Evolutionary conservation across 2,888 invertebrate species (phyloP), one percentile per base, ranked within the genome.

Genomic region (Eurytoma californica): DNA sequence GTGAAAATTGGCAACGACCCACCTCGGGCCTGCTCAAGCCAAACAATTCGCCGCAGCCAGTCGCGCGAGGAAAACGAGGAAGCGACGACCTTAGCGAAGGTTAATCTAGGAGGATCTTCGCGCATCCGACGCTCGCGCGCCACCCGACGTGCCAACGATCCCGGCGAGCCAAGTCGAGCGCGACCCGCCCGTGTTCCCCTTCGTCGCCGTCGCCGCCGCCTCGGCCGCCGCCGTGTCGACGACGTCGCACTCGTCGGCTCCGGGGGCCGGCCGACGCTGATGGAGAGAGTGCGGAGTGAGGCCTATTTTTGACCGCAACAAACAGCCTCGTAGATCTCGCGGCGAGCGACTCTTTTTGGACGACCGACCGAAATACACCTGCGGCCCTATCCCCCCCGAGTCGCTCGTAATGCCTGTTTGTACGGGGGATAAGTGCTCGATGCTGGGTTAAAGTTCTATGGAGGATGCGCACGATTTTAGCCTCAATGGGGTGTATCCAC

Each of bases 261-360:
- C 28, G 30, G 61, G 61, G 73, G 80, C 76, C 80, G 86, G 87
- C 87, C 87, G 88, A 88, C 85, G 86, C 87, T 87, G 88, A 88
- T 86, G 86, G 86, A 88, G 87, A 87, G 86, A 87, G 88, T 87
- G 87, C 84, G 65, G 87, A 88, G 87, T 88, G 88, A 88, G 85
- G 83, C 85, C 87, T 89, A 89, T 89, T 89, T 89, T 87, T 87
- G 88, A 82, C 84, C 84, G 63, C 47, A 84, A 85, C 87, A 87
- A 87, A 87, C 87, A 87, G 85, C 84, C 84, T 86, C 87, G 85
- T 87, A 87, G 85, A 87, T 86, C 85, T 86, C 84, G 83, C 82
- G 85, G 84, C 86, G 86, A 84, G 82, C 75, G 68, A 51, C 65
- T 87, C 86, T 85, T 86, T 86, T 83, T 84, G 84, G 79, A 30